Evolutionary conservation across 2,888 invertebrate species (phyloP).

Genomic region (Heliconius aoede): DNA sequence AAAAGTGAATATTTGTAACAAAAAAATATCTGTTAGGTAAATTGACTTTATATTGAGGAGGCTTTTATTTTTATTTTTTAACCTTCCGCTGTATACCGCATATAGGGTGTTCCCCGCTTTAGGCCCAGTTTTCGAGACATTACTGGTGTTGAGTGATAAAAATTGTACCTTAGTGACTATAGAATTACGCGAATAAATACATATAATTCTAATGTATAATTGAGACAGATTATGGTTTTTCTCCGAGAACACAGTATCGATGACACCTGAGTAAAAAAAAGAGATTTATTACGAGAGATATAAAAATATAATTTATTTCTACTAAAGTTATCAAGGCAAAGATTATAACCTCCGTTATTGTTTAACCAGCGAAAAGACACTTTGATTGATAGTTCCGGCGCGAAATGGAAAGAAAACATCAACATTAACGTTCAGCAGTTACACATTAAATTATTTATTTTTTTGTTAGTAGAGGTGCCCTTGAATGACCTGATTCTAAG

Average conservation of each 20-base stretch:
- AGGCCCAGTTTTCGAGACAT: too few species aligned
- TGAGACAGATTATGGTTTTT: too few species aligned
- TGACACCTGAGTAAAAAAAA: background rate
- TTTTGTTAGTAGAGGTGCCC: background rate
- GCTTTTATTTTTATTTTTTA: constrained; percentile 5
- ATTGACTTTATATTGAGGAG: constrained; percentile 12
- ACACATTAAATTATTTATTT: background rate
- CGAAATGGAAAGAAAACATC: constrained; percentile 48
- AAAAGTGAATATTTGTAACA: constrained; percentile 24
- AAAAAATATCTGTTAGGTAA: constrained; percentile 21
- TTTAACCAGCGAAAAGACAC: constrained; percentile 48
- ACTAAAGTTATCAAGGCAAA: constrained; percentile 4
- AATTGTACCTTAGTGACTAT: too few species aligned
- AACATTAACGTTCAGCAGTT: background rate
- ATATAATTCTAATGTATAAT: too few species aligned
- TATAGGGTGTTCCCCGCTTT: too few species aligned
- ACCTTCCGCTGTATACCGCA: too few species aligned
- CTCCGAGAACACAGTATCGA: too few species aligned
- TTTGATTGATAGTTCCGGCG: constrained; percentile 47
- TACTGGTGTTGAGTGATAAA: too few species aligned
- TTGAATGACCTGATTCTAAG: background rate
- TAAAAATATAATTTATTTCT: background rate
- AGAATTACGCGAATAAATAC: too few species aligned
- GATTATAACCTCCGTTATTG: constrained; percentile 30
- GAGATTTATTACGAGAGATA: background rate